Percentiles rank a stretch among this genome's conserved stretches.
phyloP scores from a whole-genome alignment of 2,113 vertebrate species.

The Phaethornis superciliosus region DNA sequence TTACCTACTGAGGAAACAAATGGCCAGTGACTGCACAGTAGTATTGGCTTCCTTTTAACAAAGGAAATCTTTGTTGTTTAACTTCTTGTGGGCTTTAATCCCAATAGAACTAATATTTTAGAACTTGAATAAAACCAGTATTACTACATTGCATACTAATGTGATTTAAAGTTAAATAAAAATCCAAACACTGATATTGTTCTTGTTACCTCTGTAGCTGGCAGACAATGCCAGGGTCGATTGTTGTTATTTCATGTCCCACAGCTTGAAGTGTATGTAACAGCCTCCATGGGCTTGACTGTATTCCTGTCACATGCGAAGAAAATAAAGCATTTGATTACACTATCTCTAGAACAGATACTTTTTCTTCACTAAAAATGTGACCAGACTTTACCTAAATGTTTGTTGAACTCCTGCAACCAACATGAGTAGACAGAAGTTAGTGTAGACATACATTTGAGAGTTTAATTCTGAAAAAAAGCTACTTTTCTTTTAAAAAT shows the following conservation, averaged over 20 bases:
- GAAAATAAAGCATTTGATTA: not conserved
- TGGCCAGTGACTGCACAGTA: conserved; percentile 1
- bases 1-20: conserved; percentile 66
- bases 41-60: conserved; percentile 37
- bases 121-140: not conserved
- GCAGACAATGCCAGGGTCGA: not conserved
- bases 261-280: rapidly evolving
- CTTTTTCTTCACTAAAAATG: not conserved
- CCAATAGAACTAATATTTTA: not conserved
- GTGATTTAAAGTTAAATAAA: conserved; percentile 8
- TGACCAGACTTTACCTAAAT: not conserved
- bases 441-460: not conserved
- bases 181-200: not conserved
- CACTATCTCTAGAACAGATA: not conserved
- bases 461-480: not conserved
- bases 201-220: not conserved
- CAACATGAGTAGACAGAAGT: not conserved
- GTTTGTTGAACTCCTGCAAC: not conserved
- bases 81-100: conserved; percentile 25
- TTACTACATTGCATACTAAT: not conserved
- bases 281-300: not conserved
- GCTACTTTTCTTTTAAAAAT: not conserved
- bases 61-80: conserved; percentile 52
- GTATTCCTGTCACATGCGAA: not conserved
- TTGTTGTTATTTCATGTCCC: not conserved